Percentiles rank a stretch among this genome's conserved stretches.
These are phyloP conservation scores for Trachelus tabidus DNA, from an alignment of 2,888 invertebrate genomes.

Conservation along the genomic window DNA sequence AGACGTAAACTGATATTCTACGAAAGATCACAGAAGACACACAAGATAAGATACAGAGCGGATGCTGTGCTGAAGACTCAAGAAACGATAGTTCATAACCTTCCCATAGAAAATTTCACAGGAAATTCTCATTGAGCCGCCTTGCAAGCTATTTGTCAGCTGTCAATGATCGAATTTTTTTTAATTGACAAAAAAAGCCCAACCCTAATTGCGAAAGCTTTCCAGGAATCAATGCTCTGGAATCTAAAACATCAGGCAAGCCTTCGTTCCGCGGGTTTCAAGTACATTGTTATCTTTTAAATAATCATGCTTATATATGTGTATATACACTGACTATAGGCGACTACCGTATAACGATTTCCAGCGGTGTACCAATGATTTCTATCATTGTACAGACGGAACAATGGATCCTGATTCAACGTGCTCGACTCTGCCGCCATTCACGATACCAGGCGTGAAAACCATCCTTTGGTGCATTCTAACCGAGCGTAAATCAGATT, in stretches of 20 bases:
- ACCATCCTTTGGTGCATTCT: not conserved
- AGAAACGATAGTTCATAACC: not conserved
- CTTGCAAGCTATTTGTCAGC: not conserved
- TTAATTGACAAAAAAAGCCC: not conserved
- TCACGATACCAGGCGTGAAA: not conserved
- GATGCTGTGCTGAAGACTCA: not conserved
- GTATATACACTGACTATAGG: not conserved
- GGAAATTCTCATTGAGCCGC: not conserved
- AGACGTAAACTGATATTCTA: not conserved
- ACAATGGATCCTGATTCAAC: not conserved
- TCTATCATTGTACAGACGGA: not conserved
- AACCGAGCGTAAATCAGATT: constrained; percentile 16
- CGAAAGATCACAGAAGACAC: not conserved
- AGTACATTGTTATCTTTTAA: not conserved
- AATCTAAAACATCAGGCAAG: not conserved
- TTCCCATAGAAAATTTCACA: not conserved
- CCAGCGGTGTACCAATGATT: not conserved
- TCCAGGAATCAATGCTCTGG: not conserved
- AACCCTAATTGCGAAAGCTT: not conserved
- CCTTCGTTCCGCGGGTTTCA: not conserved
- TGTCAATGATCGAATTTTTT: not conserved
- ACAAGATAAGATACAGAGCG: not conserved
- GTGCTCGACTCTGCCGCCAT: not conserved
- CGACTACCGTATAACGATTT: not conserved
- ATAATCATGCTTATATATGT: not conserved